Evolutionary conservation across 2,888 invertebrate species (phyloP).

Genomic region (Limnephilus rhombicus): DNA sequence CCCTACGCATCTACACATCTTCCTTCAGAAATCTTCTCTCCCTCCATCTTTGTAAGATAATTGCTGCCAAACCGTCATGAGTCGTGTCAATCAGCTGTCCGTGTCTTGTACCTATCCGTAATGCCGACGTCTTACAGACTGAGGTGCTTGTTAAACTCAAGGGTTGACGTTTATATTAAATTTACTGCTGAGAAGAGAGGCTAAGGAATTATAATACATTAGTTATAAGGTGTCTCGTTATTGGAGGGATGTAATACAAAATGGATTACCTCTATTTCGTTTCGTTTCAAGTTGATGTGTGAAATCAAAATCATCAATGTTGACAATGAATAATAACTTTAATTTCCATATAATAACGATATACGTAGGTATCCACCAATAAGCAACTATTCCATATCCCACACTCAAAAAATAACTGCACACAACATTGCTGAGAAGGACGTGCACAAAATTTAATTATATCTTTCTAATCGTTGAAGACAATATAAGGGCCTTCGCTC

Average conservation of each 20-base stretch:
- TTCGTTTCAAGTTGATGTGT: neutral
- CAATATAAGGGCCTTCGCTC: too few relatives aligned
- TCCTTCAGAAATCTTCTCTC: neutral
- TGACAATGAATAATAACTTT: too few relatives aligned
- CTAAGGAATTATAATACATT: neutral
- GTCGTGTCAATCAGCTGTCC: neutral
- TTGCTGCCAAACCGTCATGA: neutral
- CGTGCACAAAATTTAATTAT: too few relatives aligned
- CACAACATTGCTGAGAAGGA: too few relatives aligned
- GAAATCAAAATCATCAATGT: neutral
- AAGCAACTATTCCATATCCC: too few relatives aligned
- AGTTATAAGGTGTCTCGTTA: neutral
- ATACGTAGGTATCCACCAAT: too few relatives aligned
- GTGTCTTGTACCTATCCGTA: neutral
- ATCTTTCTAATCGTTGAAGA: too few relatives aligned
- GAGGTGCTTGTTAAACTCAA: slow-evolving; percentile 1
- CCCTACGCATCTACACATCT: neutral
- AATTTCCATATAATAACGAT: too few relatives aligned
- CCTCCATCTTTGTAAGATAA: neutral
- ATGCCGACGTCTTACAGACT: neutral
- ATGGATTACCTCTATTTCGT: neutral
- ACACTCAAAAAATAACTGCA: too few relatives aligned
- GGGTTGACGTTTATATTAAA: neutral
- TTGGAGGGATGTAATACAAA: neutral
- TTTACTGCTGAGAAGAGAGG: neutral